phyloP scores from a whole-genome alignment of 1,140 invertebrate genomes.

The Rhagoletis pomonella region DNA sequence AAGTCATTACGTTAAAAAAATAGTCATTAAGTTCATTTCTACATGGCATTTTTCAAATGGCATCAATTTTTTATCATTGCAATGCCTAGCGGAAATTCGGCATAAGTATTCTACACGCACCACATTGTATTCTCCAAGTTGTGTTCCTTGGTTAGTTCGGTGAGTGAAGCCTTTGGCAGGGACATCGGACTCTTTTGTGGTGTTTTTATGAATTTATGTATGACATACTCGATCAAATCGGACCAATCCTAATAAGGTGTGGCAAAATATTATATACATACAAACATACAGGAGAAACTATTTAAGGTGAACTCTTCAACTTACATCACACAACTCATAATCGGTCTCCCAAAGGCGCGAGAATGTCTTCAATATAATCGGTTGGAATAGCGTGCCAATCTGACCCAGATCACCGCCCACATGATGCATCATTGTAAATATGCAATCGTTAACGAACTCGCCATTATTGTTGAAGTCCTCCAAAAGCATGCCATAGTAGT shows the following conservation, averaged over 20 bases:
- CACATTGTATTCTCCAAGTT: conserved; percentile 69
- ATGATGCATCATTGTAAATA: conserved; percentile 91
- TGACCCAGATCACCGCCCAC: conserved; percentile 83
- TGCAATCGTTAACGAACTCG: conserved; percentile 84
- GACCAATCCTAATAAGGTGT: conserved; percentile 80
- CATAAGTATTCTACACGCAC: conserved; percentile 59
- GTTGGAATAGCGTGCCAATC: conserved; percentile 81
- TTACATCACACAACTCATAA: conserved; percentile 82
- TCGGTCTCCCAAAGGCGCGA: conserved; percentile 84
- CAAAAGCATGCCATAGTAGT: conserved; percentile 83
- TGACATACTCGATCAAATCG: conserved; percentile 85
- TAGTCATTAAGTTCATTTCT: no score
- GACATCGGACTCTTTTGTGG: conserved; percentile 71
- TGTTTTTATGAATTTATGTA: conserved; percentile 84
- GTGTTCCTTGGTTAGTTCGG: conserved; percentile 70
- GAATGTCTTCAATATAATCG: conserved; percentile 84
- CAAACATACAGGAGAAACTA: neutral
- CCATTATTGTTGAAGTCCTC: conserved; percentile 84
- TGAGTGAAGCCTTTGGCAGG: conserved; percentile 64
- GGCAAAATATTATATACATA: no score
- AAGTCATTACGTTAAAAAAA: no score
- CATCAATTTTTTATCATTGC: neutral
- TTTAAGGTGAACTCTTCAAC: conserved; percentile 61
- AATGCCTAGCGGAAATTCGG: no score
- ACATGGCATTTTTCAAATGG: no score